phyloP scores from a whole-genome alignment of 1,140 invertebrate species.

The Ceratosolen fusciceps region DNA sequence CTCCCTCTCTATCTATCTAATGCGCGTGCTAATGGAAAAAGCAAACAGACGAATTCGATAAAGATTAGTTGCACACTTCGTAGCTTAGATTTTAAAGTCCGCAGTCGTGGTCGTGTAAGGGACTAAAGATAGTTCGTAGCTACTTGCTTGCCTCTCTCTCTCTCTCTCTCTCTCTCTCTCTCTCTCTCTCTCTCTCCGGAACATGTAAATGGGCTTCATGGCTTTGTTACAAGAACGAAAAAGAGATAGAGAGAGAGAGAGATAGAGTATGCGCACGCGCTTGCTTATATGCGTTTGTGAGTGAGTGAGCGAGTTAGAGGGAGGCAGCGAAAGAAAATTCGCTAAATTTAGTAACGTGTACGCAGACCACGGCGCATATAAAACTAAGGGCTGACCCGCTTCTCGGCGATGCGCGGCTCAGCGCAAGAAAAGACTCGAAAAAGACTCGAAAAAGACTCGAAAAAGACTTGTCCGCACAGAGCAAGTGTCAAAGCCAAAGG shows the following conservation, averaged over 20 bases:
- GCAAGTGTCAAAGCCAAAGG: not conserved
- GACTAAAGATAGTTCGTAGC: conserved; percentile 54
- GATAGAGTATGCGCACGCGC: not conserved
- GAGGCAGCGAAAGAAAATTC: conserved; percentile 38
- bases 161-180: conserved; percentile 50
- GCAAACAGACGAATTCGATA: conserved; percentile 7
- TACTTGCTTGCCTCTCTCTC: conserved; percentile 32
- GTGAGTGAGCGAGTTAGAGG: conserved; percentile 18
- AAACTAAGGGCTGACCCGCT: conserved; percentile 56
- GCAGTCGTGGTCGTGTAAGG: conserved; percentile 29
- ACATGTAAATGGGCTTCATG: conserved; percentile 49
- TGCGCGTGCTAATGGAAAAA: conserved; percentile 16
- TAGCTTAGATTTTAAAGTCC: conserved; percentile 20
- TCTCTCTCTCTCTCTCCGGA: conserved; percentile 49
- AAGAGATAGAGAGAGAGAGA: conserved; percentile 12
- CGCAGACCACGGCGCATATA: conserved; percentile 17
- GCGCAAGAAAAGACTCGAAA: not conserved
- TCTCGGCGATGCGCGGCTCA: not conserved
- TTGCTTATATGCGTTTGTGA: too few relatives aligned
- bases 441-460: not conserved
- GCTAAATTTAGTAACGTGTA: conserved; percentile 59
- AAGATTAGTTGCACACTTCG: not conserved
- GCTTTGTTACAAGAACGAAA: conserved; percentile 1
- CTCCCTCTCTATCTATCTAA: not conserved
- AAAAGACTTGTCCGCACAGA: not conserved